These are phyloP conservation scores for Pelmatolapia mariae DNA, from an alignment of 2,113 vertebrate genomes.

Conservation along the genomic window DNA sequence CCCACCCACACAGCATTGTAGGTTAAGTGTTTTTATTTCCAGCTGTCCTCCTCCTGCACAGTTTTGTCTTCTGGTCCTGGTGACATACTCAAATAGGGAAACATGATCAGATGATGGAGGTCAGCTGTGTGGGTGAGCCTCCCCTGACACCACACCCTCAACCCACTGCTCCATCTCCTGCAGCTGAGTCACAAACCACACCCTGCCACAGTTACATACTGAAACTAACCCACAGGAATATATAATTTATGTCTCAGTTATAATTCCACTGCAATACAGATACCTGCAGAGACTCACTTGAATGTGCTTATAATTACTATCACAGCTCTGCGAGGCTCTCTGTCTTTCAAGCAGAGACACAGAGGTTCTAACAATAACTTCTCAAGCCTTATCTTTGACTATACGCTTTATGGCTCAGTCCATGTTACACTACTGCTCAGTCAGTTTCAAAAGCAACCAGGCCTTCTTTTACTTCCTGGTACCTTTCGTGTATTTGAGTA, in stretches of 20 bases:
- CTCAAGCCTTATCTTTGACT: not conserved
- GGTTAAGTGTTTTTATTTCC: not conserved
- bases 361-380: not conserved
- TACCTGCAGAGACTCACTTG: not conserved
- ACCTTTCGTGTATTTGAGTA: not conserved
- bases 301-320: not conserved
- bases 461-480: not conserved
- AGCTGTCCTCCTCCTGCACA: not conserved
- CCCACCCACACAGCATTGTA: not conserved
- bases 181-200: not conserved
- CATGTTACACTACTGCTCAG: not conserved
- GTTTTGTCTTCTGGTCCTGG: not conserved
- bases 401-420: not conserved
- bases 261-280: not conserved
- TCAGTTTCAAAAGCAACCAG: not conserved
- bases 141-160: not conserved
- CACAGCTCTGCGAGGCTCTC: not conserved
- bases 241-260: not conserved
- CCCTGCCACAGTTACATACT: not conserved
- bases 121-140: not conserved
- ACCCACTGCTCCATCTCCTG: not conserved
- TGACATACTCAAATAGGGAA: not conserved
- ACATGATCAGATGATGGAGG: not conserved
- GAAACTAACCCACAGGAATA: not conserved
- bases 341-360: not conserved